Conservation (phyloP, 1,140 invertebrate genomes). For the Cydia pomonella region DNA sequence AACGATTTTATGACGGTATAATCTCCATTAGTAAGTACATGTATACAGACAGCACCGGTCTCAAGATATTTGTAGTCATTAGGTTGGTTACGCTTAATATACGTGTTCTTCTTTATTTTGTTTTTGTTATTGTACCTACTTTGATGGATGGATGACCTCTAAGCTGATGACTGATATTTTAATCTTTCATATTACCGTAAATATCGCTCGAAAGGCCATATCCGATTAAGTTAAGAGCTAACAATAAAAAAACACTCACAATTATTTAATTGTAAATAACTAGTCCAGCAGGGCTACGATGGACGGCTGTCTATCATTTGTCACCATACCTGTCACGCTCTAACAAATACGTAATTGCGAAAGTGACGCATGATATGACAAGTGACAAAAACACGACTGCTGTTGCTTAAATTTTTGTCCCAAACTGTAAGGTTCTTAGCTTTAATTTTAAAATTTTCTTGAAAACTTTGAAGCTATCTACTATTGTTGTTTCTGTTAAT, state of each 20-base stretch:
- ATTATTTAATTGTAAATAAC: not conserved
- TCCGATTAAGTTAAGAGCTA: not conserved
- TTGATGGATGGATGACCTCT: constrained; percentile 11
- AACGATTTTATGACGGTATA: not conserved
- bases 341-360: too few relatives aligned
- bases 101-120: not conserved
- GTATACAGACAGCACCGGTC: not conserved
- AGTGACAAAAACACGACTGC: too few relatives aligned
- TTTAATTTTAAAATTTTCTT: too few relatives aligned
- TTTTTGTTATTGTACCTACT: not conserved
- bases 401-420: not conserved
- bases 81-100: constrained; percentile 8
- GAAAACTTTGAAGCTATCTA: too few relatives aligned
- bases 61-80: constrained; percentile 1
- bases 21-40: not conserved
- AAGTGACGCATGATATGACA: too few relatives aligned
- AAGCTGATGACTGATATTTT: constrained; percentile 19
- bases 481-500: not conserved
- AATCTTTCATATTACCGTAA: constrained; percentile 2
- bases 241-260: not conserved
- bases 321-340: too few relatives aligned
- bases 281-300: too few relatives aligned
- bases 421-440: not conserved
- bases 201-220: not conserved
- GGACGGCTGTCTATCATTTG: too few relatives aligned